These are phyloP conservation scores for Saimiri boliviensis DNA, from an alignment of 2,113 vertebrate genomes.

Conservation along the genomic window DNA sequence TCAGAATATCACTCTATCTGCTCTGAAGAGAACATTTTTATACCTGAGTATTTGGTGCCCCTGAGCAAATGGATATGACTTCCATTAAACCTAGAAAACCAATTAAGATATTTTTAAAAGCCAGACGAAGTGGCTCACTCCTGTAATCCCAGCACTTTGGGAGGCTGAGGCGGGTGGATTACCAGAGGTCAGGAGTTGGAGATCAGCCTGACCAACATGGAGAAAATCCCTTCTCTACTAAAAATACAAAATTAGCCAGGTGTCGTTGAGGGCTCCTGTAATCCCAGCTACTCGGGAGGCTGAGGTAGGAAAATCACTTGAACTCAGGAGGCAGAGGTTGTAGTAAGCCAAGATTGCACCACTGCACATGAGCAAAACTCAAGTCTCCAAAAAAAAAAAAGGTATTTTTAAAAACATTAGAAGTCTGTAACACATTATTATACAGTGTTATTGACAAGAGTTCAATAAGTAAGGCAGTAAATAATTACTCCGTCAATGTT, in stretches of 20 bases:
- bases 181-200: no score
- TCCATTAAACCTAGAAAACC: constrained; percentile 49
- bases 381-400: neutral
- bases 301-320: no score
- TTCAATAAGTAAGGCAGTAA: constrained; percentile 25
- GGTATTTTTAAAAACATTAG: neutral
- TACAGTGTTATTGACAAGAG: neutral
- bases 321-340: no score
- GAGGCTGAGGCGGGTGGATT: no score
- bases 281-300: no score
- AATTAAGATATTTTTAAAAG: neutral
- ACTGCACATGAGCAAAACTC: no score
- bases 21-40: neutral
- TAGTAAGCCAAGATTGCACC: no score
- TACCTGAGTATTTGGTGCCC: neutral
- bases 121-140: accelerated
- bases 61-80: constrained; percentile 11
- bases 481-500: constrained; percentile 7
- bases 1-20: constrained; percentile 13
- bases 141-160: no score
- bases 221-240: no score
- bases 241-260: no score
- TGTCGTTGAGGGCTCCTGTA: no score
- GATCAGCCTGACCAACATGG: no score
- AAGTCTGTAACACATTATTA: constrained; percentile 23